Conservation (phyloP, 2,113 vertebrate species). For the Salvator merianae region DNA sequence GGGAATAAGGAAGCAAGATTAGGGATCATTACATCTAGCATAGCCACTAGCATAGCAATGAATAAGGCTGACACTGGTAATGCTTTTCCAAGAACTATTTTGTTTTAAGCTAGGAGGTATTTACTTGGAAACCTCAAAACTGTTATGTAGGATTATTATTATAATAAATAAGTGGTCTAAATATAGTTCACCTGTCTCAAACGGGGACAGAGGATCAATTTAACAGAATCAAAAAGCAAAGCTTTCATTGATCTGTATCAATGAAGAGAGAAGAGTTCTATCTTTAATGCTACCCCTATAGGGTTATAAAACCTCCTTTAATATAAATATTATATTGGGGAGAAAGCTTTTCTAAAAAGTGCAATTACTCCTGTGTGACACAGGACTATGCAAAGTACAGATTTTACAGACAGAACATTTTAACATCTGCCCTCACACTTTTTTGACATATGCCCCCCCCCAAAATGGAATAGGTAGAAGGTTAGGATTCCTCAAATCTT, state of each 20-base stretch:
- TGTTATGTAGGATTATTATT: not conserved
- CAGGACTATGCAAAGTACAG: not conserved
- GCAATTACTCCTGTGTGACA: not conserved
- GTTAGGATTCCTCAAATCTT: no score
- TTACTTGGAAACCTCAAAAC: not conserved
- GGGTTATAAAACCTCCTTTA: not conserved
- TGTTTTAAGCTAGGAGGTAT: not conserved
- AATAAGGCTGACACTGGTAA: not conserved
- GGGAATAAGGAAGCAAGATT: no score
- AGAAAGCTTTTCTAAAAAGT: not conserved
- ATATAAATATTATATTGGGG: not conserved
- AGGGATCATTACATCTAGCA: no score
- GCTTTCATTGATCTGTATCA: not conserved
- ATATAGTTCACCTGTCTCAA: no score
- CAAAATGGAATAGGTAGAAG: no score
- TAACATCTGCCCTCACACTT: no score
- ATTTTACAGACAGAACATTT: not conserved
- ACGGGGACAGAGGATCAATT: not conserved
- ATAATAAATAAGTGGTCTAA: not conserved
- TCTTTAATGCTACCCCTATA: not conserved
- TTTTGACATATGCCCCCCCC: no score
- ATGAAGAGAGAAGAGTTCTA: not conserved
- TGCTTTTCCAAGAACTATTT: not conserved
- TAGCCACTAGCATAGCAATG: not conserved
- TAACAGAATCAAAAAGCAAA: not conserved